Conservation (phyloP, 2,797 vertebrate genomes). For the Acridotheres tristis region DNA sequence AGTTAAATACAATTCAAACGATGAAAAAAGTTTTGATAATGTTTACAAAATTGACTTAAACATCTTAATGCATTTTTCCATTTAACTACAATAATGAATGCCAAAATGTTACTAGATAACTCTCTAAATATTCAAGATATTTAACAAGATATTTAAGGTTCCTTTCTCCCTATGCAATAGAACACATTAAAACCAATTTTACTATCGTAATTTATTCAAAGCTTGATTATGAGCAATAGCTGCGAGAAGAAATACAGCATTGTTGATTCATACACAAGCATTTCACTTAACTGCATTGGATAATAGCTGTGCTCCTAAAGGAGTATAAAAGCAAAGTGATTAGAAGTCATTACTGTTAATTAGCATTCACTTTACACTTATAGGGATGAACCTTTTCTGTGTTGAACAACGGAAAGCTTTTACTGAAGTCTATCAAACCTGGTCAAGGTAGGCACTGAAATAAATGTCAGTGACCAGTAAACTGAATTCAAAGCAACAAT, state of each 20-base stretch:
- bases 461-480: constrained; percentile 65
- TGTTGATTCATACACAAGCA: constrained; percentile 78
- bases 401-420: constrained; percentile 70
- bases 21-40: constrained; percentile 49
- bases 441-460: constrained; percentile 70
- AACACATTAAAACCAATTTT: constrained; percentile 75
- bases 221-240: constrained; percentile 74
- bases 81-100: constrained; percentile 47
- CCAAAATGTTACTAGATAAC: constrained; percentile 51
- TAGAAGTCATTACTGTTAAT: constrained; percentile 82
- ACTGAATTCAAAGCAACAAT: constrained; percentile 65
- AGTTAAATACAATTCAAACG: constrained; percentile 38
- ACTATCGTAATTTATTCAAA: constrained; percentile 72
- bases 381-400: constrained; percentile 78
- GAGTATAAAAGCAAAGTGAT: constrained; percentile 79
- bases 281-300: constrained; percentile 77
- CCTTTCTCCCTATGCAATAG: constrained; percentile 49
- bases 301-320: constrained; percentile 78
- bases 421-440: constrained; percentile 70
- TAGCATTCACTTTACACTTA: constrained; percentile 77
- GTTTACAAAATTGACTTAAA: constrained; percentile 62
- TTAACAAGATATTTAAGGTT: constrained; percentile 66
- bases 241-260: constrained; percentile 64
- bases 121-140: constrained; percentile 66
- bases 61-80: constrained; percentile 48